Conservation (phyloP, 2,113 vertebrate species). For the Rhabdornis inornatus region DNA sequence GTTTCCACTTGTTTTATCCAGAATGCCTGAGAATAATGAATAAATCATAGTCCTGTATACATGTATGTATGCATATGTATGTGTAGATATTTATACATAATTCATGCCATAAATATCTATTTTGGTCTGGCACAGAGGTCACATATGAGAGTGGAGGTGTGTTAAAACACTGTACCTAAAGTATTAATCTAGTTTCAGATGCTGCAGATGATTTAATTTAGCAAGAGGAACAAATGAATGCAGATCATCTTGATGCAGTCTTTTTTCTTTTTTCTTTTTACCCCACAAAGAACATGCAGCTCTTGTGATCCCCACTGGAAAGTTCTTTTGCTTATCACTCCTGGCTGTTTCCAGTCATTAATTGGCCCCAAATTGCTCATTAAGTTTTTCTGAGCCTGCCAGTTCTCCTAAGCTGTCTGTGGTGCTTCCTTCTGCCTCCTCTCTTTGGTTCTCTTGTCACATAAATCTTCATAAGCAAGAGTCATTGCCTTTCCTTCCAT, state of each 20-base stretch:
- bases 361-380: slow-evolving; percentile 52
- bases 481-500: neutral
- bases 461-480: slow-evolving; percentile 37
- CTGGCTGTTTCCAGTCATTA: slow-evolving; percentile 20
- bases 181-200: neutral
- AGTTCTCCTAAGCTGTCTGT: slow-evolving; percentile 1
- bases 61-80: slow-evolving; percentile 37
- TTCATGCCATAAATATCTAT: neutral
- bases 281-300: neutral
- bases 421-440: slow-evolving; percentile 25
- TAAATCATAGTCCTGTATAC: slow-evolving; percentile 27
- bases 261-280: neutral
- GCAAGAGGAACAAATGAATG: neutral
- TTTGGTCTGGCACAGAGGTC: neutral
- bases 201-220: neutral
- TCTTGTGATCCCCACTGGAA: neutral
- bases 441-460: slow-evolving; percentile 25
- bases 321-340: slow-evolving; percentile 32
- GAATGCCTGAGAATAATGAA: slow-evolving; percentile 21
- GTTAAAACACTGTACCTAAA: neutral
- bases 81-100: neutral
- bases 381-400: slow-evolving; percentile 31
- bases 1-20: slow-evolving; percentile 41
- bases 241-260: neutral
- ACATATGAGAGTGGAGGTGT: neutral